Evolutionary conservation across 1,140 invertebrate species (phyloP).

Genomic region (Sitodiplosis mosellana): DNA sequence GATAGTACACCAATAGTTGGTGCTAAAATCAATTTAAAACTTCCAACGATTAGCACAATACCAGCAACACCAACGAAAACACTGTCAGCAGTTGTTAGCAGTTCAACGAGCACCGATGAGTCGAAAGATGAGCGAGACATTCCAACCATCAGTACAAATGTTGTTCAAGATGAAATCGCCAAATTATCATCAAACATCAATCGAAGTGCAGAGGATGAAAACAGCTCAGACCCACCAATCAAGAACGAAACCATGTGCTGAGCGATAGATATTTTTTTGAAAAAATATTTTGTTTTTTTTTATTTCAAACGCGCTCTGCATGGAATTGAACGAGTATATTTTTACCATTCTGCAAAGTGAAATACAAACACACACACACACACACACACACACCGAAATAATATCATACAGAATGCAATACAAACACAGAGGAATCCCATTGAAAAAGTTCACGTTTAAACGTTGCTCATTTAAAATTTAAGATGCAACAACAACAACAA

Average conservation of each 20-base stretch:
- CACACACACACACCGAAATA: too few relatives aligned
- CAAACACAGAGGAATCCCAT: not conserved
- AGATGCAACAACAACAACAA: not conserved
- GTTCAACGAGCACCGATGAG: not conserved
- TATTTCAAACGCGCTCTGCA: too few relatives aligned
- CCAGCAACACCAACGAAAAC: slow-evolving; percentile 20
- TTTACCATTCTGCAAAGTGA: too few relatives aligned
- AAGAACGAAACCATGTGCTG: slow-evolving; percentile 26
- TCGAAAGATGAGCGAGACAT: slow-evolving; percentile 10
- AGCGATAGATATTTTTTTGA: too few relatives aligned
- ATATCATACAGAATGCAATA: not conserved
- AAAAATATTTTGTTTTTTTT: too few relatives aligned
- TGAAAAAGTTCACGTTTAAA: not conserved
- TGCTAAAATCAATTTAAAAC: slow-evolving; percentile 17
- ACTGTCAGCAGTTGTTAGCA: slow-evolving; percentile 1
- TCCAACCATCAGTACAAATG: slow-evolving; percentile 22
- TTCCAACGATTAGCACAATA: slow-evolving; percentile 18
- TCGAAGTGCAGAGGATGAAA: slow-evolving; percentile 24
- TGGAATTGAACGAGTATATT: too few relatives aligned
- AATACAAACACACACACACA: too few relatives aligned
- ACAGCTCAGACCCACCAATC: slow-evolving; percentile 15
- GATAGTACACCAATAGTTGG: not conserved
- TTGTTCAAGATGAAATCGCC: slow-evolving; percentile 24
- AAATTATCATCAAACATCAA: slow-evolving; percentile 25
- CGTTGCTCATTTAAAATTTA: not conserved